phyloP scores from a whole-genome alignment of 2,888 invertebrate genomes.

The Cephus nigrinus region DNA sequence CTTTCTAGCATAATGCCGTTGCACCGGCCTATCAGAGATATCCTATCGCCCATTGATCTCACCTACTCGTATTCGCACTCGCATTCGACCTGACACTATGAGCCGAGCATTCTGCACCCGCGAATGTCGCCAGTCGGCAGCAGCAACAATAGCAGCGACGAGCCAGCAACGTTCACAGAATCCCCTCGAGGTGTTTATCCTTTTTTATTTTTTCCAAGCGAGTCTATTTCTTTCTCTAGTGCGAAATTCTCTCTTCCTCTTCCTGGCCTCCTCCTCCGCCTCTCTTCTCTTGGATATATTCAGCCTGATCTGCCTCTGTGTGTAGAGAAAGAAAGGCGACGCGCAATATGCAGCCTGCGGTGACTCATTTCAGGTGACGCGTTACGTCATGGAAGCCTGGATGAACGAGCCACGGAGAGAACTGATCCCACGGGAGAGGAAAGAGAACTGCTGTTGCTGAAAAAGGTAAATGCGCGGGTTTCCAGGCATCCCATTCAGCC shows the following conservation, averaged over 20 bases:
- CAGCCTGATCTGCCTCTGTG: conserved; percentile 1
- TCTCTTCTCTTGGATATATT: conserved; percentile 11
- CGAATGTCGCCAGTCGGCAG: not conserved
- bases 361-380: conserved; percentile 37
- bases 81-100: too few species aligned
- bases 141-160: too few species aligned
- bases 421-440: too few species aligned
- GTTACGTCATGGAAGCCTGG: conserved; percentile 21
- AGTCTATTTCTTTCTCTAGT: conserved; percentile 16
- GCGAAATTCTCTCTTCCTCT: not conserved
- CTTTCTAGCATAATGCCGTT: too few species aligned
- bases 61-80: too few species aligned
- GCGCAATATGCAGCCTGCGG: conserved; percentile 21
- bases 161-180: conserved; percentile 22
- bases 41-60: too few species aligned
- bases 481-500: too few species aligned
- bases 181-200: conserved; percentile 40
- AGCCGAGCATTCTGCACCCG: not conserved
- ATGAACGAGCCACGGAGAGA: too few species aligned
- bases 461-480: too few species aligned
- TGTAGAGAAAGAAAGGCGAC: not conserved
- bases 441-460: too few species aligned
- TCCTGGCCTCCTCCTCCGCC: not conserved
- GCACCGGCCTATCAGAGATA: too few species aligned
- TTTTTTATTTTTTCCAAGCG: conserved; percentile 35